These are phyloP conservation scores for Nothocercus nigrocapillus DNA, from an alignment of 2,113 vertebrate genomes.

Conservation along the genomic window DNA sequence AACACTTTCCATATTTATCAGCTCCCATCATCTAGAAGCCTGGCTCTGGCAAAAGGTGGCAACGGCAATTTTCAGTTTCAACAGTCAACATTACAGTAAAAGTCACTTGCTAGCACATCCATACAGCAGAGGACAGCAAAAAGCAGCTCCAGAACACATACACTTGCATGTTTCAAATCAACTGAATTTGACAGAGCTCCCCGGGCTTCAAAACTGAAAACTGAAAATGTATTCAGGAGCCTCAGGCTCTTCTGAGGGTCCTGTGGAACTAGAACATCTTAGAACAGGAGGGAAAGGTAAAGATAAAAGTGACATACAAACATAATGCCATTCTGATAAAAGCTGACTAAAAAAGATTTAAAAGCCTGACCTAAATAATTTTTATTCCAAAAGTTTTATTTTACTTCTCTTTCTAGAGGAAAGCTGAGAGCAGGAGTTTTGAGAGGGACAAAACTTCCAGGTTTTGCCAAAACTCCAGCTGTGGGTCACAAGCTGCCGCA, in stretches of 20 bases:
- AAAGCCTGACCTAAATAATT: background rate
- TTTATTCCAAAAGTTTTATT: background rate
- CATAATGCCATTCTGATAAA: background rate
- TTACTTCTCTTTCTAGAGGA: background rate
- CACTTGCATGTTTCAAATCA: background rate
- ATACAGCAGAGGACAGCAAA: background rate
- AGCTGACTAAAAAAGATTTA: background rate
- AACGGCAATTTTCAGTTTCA: background rate
- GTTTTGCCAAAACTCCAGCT: no score
- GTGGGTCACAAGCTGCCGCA: background rate
- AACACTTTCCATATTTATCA: background rate
- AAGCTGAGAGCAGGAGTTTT: background rate
- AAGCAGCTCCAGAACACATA: background rate
- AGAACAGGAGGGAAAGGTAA: background rate
- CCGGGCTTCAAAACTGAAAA: background rate
- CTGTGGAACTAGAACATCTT: background rate
- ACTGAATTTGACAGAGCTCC: background rate
- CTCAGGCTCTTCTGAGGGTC: background rate
- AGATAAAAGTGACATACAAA: background rate
- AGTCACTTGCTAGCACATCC: background rate
- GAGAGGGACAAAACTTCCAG: background rate
- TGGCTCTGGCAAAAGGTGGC: background rate
- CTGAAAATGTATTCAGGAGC: background rate
- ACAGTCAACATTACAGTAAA: background rate
- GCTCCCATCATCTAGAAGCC: background rate